phyloP scores from a whole-genome alignment of 2,797 vertebrate species.

The Diplodus sargus region DNA sequence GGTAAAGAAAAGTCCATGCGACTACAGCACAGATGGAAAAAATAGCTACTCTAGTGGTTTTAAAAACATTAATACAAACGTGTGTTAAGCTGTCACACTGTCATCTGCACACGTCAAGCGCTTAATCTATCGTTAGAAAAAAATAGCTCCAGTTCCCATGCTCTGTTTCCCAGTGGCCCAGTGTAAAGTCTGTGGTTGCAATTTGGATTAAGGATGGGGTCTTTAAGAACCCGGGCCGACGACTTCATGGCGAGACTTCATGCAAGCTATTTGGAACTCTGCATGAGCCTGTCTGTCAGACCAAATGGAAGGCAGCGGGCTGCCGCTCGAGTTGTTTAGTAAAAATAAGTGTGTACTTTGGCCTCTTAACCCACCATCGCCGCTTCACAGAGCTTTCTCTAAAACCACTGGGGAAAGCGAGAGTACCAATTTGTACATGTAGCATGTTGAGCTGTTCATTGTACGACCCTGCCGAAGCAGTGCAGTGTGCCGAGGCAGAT shows the following conservation, averaged over 20 bases:
- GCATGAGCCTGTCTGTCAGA: slow-evolving; percentile 78
- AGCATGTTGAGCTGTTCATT: slow-evolving; percentile 63
- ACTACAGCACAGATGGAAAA: slow-evolving; percentile 32
- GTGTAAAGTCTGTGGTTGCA: slow-evolving; percentile 62
- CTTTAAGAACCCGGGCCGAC: slow-evolving; percentile 59
- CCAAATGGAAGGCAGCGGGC: slow-evolving; percentile 74
- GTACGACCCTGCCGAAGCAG: slow-evolving; percentile 51
- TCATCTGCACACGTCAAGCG: slow-evolving; percentile 36
- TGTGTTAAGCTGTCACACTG: slow-evolving; percentile 43
- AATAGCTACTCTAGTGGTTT: slow-evolving; percentile 20
- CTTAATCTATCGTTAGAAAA: slow-evolving; percentile 40
- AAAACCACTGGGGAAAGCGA: slow-evolving; percentile 70
- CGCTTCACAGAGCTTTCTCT: slow-evolving; percentile 65
- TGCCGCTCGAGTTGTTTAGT: slow-evolving; percentile 79
- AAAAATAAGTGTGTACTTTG: slow-evolving; percentile 84
- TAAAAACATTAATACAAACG: slow-evolving; percentile 40
- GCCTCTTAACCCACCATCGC: slow-evolving; percentile 68
- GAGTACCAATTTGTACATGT: slow-evolving; percentile 75
- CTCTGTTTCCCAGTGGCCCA: slow-evolving; percentile 59
- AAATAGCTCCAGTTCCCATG: slow-evolving; percentile 41
- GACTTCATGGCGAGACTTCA: slow-evolving; percentile 74
- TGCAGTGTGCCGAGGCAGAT: slow-evolving; percentile 32
- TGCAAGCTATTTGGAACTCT: slow-evolving; percentile 70
- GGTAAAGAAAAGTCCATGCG: slow-evolving; percentile 6
- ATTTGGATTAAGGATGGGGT: slow-evolving; percentile 67